Evolutionary conservation across 2,797 vertebrate genomes (phyloP).

Genomic region (Carcharodon carcharias): DNA sequence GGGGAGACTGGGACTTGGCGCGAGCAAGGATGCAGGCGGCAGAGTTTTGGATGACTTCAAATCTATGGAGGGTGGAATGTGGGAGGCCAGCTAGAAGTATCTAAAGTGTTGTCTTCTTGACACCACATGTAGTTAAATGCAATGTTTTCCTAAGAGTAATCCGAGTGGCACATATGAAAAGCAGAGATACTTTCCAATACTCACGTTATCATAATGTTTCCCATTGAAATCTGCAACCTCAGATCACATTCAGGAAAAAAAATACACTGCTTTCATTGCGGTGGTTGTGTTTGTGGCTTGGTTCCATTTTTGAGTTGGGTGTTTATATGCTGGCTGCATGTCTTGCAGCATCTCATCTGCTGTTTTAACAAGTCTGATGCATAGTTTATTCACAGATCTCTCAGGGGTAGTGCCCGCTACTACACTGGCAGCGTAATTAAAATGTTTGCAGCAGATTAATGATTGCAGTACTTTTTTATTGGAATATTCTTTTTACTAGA

Average conservation of each 20-base stretch:
- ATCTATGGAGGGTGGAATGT: no score
- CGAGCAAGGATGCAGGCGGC: no score
- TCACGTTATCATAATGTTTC: not conserved
- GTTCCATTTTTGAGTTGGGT: not conserved
- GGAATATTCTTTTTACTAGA: not conserved
- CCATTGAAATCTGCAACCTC: not conserved
- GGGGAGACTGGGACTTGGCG: no score
- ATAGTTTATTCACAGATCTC: not conserved
- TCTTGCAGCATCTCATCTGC: not conserved
- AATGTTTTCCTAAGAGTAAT: not conserved
- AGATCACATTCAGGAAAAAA: not conserved
- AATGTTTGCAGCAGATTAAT: constrained; percentile 32
- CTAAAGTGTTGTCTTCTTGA: not conserved
- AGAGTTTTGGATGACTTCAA: no score
- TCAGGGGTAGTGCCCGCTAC: not conserved
- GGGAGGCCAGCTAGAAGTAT: not conserved
- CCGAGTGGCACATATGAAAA: not conserved
- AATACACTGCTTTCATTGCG: not conserved
- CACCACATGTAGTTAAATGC: not conserved
- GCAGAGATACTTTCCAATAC: not conserved
- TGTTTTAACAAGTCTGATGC: not conserved
- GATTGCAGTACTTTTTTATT: constrained; percentile 33
- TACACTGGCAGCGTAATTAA: constrained; percentile 30
- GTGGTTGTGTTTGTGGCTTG: not conserved
- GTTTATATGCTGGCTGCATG: not conserved